These are phyloP conservation scores for Cichladusa arquata DNA, from an alignment of 2,113 vertebrate genomes.

Conservation along the genomic window DNA sequence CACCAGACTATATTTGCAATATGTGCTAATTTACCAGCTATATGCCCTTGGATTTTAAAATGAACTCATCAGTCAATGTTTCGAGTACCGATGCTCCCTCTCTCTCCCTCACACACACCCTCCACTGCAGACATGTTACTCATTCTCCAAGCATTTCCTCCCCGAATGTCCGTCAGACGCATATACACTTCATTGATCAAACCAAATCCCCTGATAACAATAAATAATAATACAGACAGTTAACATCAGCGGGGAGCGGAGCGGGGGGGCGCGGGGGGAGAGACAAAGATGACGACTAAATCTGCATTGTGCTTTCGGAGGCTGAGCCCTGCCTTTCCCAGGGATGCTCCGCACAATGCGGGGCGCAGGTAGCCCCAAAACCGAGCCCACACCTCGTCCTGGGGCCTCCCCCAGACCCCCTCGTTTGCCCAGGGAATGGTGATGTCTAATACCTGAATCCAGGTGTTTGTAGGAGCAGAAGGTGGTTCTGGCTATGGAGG, in stretches of 20 bases:
- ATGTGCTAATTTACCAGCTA: slow-evolving; percentile 64
- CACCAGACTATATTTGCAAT: slow-evolving; percentile 57
- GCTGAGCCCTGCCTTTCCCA: background rate
- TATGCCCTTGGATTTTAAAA: slow-evolving; percentile 66
- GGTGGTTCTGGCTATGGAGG: background rate
- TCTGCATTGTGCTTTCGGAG: slow-evolving; percentile 9
- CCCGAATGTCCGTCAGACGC: slow-evolving; percentile 29
- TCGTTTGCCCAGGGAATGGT: fast-evolving
- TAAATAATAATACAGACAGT: slow-evolving; percentile 58
- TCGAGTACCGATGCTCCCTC: slow-evolving; percentile 23
- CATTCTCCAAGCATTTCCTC: slow-evolving; percentile 60
- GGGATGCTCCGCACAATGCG: background rate
- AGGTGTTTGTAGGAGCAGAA: background rate
- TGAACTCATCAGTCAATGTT: slow-evolving; percentile 54
- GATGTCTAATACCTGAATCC: background rate
- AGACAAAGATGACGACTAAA: slow-evolving; percentile 51
- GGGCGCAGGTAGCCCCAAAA: background rate
- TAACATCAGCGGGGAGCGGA: slow-evolving; percentile 3
- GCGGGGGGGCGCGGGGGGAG: background rate
- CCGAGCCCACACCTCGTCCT: fast-evolving
- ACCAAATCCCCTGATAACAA: slow-evolving; percentile 50
- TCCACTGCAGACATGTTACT: slow-evolving; percentile 59
- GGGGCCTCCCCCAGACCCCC: background rate
- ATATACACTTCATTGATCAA: slow-evolving; percentile 61
- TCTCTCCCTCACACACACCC: slow-evolving; percentile 40